These are phyloP conservation scores for Sericinus montela DNA, from an alignment of 2,888 invertebrate species.

Conservation along the genomic window DNA sequence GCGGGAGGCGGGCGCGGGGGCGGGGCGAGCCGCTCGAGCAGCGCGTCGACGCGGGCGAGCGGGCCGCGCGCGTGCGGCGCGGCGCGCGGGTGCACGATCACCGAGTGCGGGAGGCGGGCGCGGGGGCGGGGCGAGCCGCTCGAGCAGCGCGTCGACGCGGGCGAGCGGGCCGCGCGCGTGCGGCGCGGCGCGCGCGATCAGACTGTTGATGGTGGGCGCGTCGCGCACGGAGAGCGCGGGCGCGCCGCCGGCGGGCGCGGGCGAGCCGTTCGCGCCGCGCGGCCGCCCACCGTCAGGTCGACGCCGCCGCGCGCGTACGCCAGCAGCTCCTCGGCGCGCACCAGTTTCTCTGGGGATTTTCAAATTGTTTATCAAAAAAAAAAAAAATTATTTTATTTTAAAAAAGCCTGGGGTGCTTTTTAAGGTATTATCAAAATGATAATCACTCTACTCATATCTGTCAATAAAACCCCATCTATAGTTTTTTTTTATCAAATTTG, in stretches of 20 bases:
- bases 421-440: no score
- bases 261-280: conserved; percentile 38
- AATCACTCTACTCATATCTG: no score
- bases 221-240: conserved; percentile 80
- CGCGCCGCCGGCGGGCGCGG: conserved; percentile 40
- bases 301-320: conserved; percentile 70
- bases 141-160: conserved; percentile 61
- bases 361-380: no score
- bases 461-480: no score
- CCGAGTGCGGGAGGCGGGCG: conserved; percentile 65
- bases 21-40: conserved; percentile 63
- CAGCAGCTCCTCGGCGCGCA: conserved; percentile 56
- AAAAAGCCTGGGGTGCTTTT: no score
- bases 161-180: conserved; percentile 40
- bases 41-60: conserved; percentile 57
- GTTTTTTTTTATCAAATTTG: no score
- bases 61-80: conserved; percentile 36
- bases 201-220: conserved; percentile 82
- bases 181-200: conserved; percentile 55
- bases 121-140: conserved; percentile 55
- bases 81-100: conserved; percentile 63
- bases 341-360: conserved; percentile 53
- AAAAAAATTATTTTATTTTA: no score
- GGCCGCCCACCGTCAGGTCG: conserved; percentile 67
- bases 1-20: conserved; percentile 51